These are phyloP conservation scores for Anguilla marmorata DNA, from an alignment of 2,797 vertebrate species.

Conservation along the genomic window DNA sequence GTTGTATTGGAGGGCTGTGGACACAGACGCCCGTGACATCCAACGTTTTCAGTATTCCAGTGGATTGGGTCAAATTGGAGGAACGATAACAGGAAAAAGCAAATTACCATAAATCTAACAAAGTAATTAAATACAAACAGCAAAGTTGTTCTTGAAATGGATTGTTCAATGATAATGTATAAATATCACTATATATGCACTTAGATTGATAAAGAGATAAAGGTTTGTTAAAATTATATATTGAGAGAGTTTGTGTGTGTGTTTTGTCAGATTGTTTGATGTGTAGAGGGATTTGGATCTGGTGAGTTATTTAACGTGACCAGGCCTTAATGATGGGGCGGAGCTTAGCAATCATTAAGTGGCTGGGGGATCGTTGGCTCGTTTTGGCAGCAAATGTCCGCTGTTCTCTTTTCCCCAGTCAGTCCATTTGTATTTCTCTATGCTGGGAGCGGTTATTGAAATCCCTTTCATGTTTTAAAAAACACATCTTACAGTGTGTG, in stretches of 20 bases:
- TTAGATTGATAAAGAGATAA: neutral
- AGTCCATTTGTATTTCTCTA: slow-evolving; percentile 39
- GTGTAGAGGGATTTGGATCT: slow-evolving; percentile 47
- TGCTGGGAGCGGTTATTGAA: slow-evolving; percentile 63
- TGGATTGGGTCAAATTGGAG: neutral
- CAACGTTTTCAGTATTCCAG: neutral
- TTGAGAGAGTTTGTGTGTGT: slow-evolving; percentile 60
- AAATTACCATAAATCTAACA: slow-evolving; percentile 36
- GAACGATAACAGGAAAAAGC: neutral
- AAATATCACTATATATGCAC: slow-evolving; percentile 49
- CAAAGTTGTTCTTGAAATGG: slow-evolving; percentile 61
- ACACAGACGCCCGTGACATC: neutral
- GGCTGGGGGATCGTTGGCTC: neutral
- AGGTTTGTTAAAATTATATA: slow-evolving; percentile 41
- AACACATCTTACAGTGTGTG: slow-evolving; percentile 67
- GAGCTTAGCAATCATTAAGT: neutral
- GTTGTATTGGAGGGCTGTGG: slow-evolving; percentile 73
- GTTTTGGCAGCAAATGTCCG: slow-evolving; percentile 50
- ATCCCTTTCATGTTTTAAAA: slow-evolving; percentile 53
- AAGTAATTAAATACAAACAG: slow-evolving; percentile 61
- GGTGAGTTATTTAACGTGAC: slow-evolving; percentile 48
- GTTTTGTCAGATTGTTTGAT: slow-evolving; percentile 49
- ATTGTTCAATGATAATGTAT: slow-evolving; percentile 54
- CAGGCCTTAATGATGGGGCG: neutral
- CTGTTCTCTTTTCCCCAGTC: slow-evolving; percentile 43